A percentile compares a stretch with the other conserved stretches of the same genome.
Evolutionary conservation across 2,888 invertebrate species (phyloP).

Genomic region (Zhuqinia jingwanae): DNA sequence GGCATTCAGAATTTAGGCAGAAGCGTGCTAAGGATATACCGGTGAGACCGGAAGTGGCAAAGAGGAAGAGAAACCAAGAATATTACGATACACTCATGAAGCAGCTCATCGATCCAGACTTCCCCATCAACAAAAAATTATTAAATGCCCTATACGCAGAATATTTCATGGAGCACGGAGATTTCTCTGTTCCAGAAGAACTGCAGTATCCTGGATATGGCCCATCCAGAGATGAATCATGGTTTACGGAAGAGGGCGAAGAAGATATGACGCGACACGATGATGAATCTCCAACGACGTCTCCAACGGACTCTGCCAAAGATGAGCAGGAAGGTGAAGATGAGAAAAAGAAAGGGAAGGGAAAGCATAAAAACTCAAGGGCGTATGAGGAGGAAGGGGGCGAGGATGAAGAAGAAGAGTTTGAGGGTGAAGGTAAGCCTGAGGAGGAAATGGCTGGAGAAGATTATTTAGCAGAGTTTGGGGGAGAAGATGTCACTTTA

Average conservation of each 20-base stretch:
- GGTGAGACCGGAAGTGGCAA: slow-evolving; percentile 5
- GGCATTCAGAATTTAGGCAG: slow-evolving; percentile 48
- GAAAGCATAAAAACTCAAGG: no score
- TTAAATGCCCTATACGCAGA: slow-evolving; percentile 69
- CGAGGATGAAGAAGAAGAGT: not conserved
- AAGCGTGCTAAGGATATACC: slow-evolving; percentile 41
- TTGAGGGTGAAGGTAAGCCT: no score
- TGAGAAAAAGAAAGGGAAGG: slow-evolving; percentile 16
- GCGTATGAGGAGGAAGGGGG: slow-evolving; percentile 1
- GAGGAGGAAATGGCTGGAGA: not conserved
- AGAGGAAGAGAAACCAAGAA: slow-evolving; percentile 29
- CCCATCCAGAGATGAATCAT: slow-evolving; percentile 40
- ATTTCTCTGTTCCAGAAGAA: slow-evolving; percentile 64
- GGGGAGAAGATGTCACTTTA: not conserved
- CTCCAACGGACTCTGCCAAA: not conserved
- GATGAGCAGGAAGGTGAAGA: slow-evolving; percentile 39
- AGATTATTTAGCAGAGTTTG: not conserved
- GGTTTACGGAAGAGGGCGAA: slow-evolving; percentile 52
- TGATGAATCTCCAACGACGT: not conserved
- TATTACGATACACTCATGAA: slow-evolving; percentile 56
- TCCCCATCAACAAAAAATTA: slow-evolving; percentile 63
- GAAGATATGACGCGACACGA: slow-evolving; percentile 40
- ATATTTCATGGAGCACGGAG: slow-evolving; percentile 68
- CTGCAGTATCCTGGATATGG: slow-evolving; percentile 58
- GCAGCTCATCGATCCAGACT: slow-evolving; percentile 61